Conservation (phyloP, 2,888 invertebrate genomes). For the Trachelus stipa region DNA sequence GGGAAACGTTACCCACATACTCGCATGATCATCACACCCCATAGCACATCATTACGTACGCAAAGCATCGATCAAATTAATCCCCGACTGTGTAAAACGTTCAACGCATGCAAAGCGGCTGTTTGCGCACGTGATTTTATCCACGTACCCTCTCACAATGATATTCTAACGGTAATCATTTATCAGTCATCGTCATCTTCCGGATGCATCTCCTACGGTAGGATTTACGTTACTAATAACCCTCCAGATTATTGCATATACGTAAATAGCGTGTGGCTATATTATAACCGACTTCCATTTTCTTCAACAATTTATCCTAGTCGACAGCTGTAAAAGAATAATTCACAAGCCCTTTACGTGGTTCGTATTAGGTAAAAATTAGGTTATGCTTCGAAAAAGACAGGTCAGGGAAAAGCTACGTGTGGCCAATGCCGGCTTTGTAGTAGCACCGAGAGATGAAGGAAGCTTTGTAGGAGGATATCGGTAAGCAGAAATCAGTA, state of each 20-base stretch:
- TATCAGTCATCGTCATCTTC: slow-evolving; percentile 35
- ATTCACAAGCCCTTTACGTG: no score
- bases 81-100: slow-evolving; percentile 36
- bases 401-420: background rate
- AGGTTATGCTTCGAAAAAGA: background rate
- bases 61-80: slow-evolving; percentile 57
- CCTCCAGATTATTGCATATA: background rate
- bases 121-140: slow-evolving; percentile 46
- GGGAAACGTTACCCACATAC: slow-evolving; percentile 28
- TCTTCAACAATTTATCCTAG: background rate
- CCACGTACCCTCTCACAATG: slow-evolving; percentile 30
- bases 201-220: background rate
- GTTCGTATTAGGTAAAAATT: background rate
- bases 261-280: no score
- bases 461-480: slow-evolving; percentile 61
- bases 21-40: slow-evolving; percentile 23
- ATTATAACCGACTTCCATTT: background rate
- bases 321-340: no score
- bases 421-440: slow-evolving; percentile 6
- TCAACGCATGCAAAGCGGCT: slow-evolving; percentile 45
- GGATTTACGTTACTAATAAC: background rate
- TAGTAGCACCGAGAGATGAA: slow-evolving; percentile 53
- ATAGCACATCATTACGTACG: slow-evolving; percentile 35
- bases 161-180: slow-evolving; percentile 28
- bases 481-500: slow-evolving; percentile 64